Evolutionary conservation across 2,797 vertebrate species (phyloP).

Genomic region (Hydrophis major): DNA sequence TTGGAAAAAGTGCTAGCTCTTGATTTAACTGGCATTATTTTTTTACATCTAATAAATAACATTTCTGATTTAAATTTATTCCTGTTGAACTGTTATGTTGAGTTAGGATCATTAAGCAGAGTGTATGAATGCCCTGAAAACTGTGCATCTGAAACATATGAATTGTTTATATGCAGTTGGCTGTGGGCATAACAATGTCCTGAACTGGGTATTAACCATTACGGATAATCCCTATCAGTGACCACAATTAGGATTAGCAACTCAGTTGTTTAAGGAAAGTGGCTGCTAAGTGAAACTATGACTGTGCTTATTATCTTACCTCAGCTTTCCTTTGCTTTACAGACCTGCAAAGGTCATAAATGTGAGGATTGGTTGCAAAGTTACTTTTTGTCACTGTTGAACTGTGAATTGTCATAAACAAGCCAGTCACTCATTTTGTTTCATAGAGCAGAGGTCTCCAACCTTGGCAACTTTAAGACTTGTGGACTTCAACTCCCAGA

Average conservation of each 20-base stretch:
- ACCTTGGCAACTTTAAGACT: no score
- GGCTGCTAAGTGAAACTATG: background rate
- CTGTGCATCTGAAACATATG: background rate
- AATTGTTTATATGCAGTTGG: background rate
- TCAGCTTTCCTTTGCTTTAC: background rate
- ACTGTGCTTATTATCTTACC: background rate
- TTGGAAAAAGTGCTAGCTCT: background rate
- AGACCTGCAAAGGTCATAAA: background rate
- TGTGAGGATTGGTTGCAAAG: background rate
- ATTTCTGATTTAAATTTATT: background rate
- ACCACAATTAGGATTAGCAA: background rate
- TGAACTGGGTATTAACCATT: background rate
- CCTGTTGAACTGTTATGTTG: background rate
- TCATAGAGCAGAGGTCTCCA: background rate
- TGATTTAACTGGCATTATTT: background rate
- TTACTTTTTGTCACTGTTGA: background rate
- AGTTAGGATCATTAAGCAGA: background rate
- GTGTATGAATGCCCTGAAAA: background rate
- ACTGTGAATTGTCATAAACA: background rate
- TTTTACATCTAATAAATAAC: background rate
- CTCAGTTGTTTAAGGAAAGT: background rate
- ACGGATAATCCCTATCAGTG: background rate
- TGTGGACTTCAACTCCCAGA: no score
- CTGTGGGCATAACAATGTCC: background rate
- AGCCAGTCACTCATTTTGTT: background rate